These are phyloP conservation scores for Pyrrhia umbra DNA, from an alignment of 2,888 invertebrate species.

Conservation along the genomic window DNA sequence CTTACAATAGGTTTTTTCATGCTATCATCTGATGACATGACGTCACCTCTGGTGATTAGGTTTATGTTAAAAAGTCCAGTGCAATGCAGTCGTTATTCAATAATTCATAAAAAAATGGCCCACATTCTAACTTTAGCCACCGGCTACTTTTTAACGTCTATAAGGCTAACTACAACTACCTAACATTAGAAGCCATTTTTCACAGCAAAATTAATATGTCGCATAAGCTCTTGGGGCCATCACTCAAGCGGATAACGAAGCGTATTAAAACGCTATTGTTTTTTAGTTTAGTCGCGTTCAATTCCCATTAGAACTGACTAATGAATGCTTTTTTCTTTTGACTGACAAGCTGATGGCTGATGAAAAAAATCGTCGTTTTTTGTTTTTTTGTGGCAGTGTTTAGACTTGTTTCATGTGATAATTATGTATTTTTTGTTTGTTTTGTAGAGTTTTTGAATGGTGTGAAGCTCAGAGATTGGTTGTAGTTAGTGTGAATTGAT, in stretches of 20 bases:
- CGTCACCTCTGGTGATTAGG: too few relatives aligned
- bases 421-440: constrained; percentile 17
- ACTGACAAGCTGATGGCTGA: constrained; percentile 58
- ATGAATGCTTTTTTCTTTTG: constrained; percentile 60
- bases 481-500: not conserved
- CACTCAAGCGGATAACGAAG: constrained; percentile 59
- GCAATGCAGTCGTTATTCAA: constrained; percentile 23
- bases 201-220: constrained; percentile 61
- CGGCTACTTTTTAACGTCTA: not conserved
- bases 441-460: not conserved
- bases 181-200: constrained; percentile 45
- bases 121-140: not conserved
- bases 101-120: constrained; percentile 16
- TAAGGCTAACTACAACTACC: not conserved
- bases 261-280: constrained; percentile 70
- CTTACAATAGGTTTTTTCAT: too few relatives aligned
- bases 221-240: constrained; percentile 61
- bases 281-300: constrained; percentile 73
- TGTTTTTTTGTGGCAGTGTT: constrained; percentile 30
- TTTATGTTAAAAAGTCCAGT: not conserved
- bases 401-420: constrained; percentile 18
- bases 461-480: constrained; percentile 3
- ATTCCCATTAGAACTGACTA: constrained; percentile 75
- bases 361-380: constrained; percentile 59
- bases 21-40: too few relatives aligned